phyloP scores from a whole-genome alignment of 2,113 vertebrate genomes.

The Trichechus manatus region DNA sequence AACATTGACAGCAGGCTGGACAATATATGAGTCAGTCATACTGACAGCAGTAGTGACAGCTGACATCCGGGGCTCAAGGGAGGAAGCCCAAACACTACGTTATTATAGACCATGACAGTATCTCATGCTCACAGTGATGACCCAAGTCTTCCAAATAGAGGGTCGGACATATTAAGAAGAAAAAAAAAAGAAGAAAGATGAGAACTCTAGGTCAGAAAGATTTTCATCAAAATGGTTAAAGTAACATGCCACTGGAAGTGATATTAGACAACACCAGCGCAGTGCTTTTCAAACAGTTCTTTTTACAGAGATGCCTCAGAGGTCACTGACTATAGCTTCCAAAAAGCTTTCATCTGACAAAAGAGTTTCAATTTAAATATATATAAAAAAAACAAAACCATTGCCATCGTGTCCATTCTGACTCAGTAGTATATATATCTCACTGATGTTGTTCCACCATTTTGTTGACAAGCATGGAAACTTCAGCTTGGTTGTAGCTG shows the following conservation, averaged over 20 bases:
- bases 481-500: background rate
- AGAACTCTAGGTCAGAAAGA: background rate
- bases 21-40: background rate
- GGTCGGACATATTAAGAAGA: background rate
- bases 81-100: background rate
- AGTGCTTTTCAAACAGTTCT: background rate
- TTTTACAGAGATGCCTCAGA: background rate
- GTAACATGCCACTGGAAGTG: background rate
- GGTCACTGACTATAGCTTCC: background rate
- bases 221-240: slow-evolving; percentile 45
- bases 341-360: background rate
- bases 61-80: background rate
- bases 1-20: background rate
- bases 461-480: background rate
- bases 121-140: background rate
- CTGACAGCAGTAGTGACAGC: background rate
- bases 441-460: background rate
- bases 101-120: background rate
- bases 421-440: too few species aligned
- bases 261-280: background rate
- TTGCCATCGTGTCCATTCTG: too few species aligned
- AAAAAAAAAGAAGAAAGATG: background rate
- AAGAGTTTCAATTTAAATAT: background rate
- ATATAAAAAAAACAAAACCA: too few species aligned
- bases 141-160: slow-evolving; percentile 24